Evolutionary conservation across 2,888 invertebrate genomes (phyloP), one percentile per base, ranked within the genome.

Genomic region (Ernsta delagoae): DNA sequence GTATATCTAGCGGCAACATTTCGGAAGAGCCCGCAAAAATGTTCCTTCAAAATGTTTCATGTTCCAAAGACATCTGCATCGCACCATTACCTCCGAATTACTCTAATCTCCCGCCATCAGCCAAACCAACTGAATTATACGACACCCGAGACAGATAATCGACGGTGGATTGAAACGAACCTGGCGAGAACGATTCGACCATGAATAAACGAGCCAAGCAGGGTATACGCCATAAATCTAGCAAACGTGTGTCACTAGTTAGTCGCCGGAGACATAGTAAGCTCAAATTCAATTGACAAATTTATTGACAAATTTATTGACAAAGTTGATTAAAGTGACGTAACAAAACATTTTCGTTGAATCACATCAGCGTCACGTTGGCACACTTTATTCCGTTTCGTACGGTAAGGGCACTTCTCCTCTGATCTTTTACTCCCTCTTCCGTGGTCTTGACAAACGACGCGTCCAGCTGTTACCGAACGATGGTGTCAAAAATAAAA

Each of bases 401-500:
- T n/a, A n/a, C n/a, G n/a, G n/a, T 24, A 24, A 24, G 24, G 24
- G 3, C 24, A 24, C 24, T 24, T 24, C 24, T 3, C 24, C 24
- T 24, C 24, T 24, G 1, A 24, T 24, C 24, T 24, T 24, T 24
- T 3, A 24, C 24, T 24, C 24, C 3, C 24, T 24, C 24, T 24
- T 24, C 24, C 24, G 24, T 24, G 24, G 67, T 72, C 67, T 72
- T 65, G 70, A 63, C 71, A 73, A 75, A 75, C 69, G 73, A 75
- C 73, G 66, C 54, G 53, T 62, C 66, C 72, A 75, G 73, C 72
- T 74, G 73, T 65, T 66, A 64, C 60, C 67, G 65, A 70, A 68
- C 68, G 70, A 69, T 57, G 71, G 70, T 70, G 71, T 75, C 24
- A 24, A 24, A 24, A 24, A 24, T 68, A 74, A 77, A 77, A 77